Evolutionary conservation across 2,888 invertebrate species (phyloP), one percentile per base, ranked within the genome.

Genomic region (Limenitis camilla): DNA sequence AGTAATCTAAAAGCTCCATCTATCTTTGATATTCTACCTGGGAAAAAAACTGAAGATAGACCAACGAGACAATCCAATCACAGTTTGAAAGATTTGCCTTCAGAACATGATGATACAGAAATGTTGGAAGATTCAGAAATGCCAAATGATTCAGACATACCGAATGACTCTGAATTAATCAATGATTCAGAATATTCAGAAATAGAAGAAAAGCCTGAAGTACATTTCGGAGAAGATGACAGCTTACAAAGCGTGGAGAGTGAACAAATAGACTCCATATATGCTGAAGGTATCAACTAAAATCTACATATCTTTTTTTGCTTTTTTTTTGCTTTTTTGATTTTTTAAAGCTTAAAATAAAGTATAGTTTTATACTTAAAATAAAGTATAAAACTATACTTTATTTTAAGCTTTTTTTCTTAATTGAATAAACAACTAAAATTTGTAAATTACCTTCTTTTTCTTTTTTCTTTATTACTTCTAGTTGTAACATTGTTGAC

Each of bases 211-310:
- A 64, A 63, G 0, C 72, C 70, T 50, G 42, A 71, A 64, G 6
- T 63, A 70, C 35, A 58, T 30, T 54, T 60, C 29, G 53, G 9
- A 1, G 65, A 81, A 52, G 78, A 80, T 40, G 91, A 91, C 63
- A 88, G 87, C 40, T 74, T 93, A 66, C 92, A 92, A 72, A 92
- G 91, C 61, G 92, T 92, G 5, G 93, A 93, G 70, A 92, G 92
- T 40, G 92, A 92, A 68, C 92, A 91, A 66, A 89, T 92, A 40
- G 90, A 90, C 72, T 90, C 91, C 41, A 89, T 91, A 67, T 90
- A 90, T 63, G 80, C 82, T 57, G 87, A 89, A 76, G 86, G 86
- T 78, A 85, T 31, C 59, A 68, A 67, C 42, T 11, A 27, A 31
- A 10, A 39, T 30, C n/a, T 2, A 11, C n/a, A 7, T 32, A 5